phyloP scores from a whole-genome alignment of 2,797 vertebrate genomes.

The Danio choprae region DNA sequence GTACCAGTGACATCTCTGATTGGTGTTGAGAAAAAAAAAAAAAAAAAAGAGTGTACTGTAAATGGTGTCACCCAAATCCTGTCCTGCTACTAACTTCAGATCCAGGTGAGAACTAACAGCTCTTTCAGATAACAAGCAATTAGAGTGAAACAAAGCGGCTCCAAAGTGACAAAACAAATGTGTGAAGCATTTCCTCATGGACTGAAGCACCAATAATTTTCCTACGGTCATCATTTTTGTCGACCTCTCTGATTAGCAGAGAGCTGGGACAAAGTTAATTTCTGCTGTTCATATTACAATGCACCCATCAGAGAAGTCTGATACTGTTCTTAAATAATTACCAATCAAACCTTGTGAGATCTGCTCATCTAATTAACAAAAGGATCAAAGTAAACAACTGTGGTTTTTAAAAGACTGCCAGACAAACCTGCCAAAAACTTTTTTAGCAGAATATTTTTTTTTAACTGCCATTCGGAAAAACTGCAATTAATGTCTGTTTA shows the following conservation, averaged over 20 bases:
- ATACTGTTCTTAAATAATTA: background rate
- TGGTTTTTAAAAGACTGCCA: background rate
- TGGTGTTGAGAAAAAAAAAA: no score
- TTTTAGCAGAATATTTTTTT: background rate
- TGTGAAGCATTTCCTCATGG: background rate
- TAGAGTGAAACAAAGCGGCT: background rate
- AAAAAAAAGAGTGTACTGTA: background rate
- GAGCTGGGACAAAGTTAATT: background rate
- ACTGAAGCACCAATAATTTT: background rate
- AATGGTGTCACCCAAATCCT: background rate
- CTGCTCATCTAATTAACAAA: constrained; percentile 8
- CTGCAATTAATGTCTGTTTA: background rate
- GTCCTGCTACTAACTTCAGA: background rate
- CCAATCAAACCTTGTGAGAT: background rate
- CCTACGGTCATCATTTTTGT: background rate
- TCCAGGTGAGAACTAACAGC: background rate
- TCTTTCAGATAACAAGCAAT: constrained; percentile 1
- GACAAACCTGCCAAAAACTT: background rate
- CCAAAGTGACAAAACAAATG: background rate
- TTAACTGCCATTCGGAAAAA: background rate
- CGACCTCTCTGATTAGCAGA: constrained; percentile 5
- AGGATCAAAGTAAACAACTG: background rate
- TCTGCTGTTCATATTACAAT: background rate
- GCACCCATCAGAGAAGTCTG: background rate
- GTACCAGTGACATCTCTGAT: background rate